These are phyloP conservation scores for Cerceris ruficornis DNA, from an alignment of 2,888 invertebrate species.

Conservation along the genomic window DNA sequence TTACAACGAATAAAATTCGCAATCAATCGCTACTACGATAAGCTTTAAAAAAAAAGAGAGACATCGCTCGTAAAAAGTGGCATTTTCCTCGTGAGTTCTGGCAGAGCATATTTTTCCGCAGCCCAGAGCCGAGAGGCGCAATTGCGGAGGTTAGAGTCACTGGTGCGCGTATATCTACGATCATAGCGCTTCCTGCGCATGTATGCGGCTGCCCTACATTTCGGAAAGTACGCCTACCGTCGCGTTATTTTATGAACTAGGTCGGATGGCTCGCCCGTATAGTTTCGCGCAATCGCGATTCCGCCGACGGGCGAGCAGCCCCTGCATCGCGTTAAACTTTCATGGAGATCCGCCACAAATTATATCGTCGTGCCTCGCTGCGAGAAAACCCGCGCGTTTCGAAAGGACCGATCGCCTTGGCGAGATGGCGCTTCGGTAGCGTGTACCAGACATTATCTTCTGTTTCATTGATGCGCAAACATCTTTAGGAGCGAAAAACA, in stretches of 20 bases:
- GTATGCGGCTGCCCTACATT: slow-evolving; percentile 62
- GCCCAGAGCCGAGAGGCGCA: slow-evolving; percentile 6
- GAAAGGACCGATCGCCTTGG: background rate
- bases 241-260: slow-evolving; percentile 50
- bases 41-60: background rate
- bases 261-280: slow-evolving; percentile 44
- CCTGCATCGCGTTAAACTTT: background rate
- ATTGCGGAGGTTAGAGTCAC: slow-evolving; percentile 28
- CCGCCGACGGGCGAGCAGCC: background rate
- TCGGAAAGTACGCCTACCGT: slow-evolving; percentile 50
- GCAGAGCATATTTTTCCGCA: slow-evolving; percentile 13
- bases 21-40: background rate
- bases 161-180: slow-evolving; percentile 39
- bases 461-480: too few relatives aligned
- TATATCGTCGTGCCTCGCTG: slow-evolving; percentile 13
- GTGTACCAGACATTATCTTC: too few relatives aligned
- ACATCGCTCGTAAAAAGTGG: too few relatives aligned
- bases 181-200: slow-evolving; percentile 53
- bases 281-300: slow-evolving; percentile 43
- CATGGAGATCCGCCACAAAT: slow-evolving; percentile 10
- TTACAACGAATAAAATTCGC: background rate
- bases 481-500: too few relatives aligned
- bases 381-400: too few relatives aligned
- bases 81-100: background rate
- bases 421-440: background rate